These are phyloP conservation scores for Himantopus leucocephalus DNA, from an alignment of 2,113 vertebrate species.

Conservation along the genomic window DNA sequence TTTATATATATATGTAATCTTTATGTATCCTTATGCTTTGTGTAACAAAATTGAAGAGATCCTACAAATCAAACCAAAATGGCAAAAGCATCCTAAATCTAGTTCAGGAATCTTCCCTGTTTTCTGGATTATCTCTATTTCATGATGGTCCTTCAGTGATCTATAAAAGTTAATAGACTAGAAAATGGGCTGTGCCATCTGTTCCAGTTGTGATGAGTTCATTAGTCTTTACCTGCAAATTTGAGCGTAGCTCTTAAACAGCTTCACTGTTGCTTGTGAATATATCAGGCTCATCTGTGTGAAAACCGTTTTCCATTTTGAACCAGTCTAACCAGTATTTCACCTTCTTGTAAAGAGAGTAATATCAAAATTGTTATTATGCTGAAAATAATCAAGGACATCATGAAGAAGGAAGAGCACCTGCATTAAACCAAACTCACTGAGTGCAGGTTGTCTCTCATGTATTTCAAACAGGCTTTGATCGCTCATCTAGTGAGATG, in stretches of 20 bases:
- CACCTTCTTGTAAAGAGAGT: neutral
- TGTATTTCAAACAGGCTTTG: neutral
- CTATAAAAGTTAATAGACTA: slow-evolving; percentile 38
- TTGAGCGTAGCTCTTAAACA: neutral
- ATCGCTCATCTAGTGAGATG: neutral
- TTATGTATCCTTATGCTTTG: neutral
- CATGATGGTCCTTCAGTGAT: slow-evolving; percentile 2
- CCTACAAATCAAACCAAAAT: neutral
- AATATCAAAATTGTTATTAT: neutral
- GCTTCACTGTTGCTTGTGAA: neutral
- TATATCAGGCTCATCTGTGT: neutral
- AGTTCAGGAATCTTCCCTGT: neutral
- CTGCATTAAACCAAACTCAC: neutral
- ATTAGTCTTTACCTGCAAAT: slow-evolving; percentile 19
- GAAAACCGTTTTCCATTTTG: neutral
- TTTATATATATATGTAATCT: neutral
- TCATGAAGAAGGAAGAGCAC: neutral
- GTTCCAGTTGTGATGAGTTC: neutral
- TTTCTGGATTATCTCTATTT: slow-evolving; percentile 3
- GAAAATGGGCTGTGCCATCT: slow-evolving; percentile 47
- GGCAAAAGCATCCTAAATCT: neutral
- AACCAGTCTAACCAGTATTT: neutral
- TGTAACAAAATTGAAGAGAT: neutral
- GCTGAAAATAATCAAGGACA: neutral
- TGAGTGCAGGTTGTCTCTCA: neutral